phyloP scores from a whole-genome alignment of 64 coral and sea anemone species.

The Actinia equina region DNA sequence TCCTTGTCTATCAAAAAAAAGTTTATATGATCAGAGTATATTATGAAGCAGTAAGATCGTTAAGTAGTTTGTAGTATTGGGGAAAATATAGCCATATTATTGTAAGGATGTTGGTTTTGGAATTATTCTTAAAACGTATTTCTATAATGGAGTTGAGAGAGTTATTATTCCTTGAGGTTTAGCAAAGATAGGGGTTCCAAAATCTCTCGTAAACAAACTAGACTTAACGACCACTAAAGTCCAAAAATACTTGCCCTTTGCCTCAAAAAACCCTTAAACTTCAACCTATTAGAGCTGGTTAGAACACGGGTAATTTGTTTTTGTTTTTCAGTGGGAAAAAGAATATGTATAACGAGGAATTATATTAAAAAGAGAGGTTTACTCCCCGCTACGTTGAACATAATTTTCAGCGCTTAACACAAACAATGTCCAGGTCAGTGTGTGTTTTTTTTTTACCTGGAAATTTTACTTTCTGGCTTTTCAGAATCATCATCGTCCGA shows the following conservation, averaged over 20 bases:
- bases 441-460: constrained; percentile 41
- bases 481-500: constrained; percentile 62
- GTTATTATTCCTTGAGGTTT: not conserved
- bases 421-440: not conserved
- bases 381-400: constrained; percentile 2
- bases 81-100: not conserved
- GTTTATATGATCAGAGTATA: not conserved
- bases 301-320: not conserved
- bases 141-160: not conserved
- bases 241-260: not conserved
- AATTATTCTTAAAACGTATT: not conserved
- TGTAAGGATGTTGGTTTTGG: not conserved
- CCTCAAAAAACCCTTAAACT: not conserved
- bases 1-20: constrained; percentile 13
- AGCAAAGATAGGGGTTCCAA: not conserved
- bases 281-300: not conserved
- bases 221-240: not conserved
- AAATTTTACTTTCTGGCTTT: constrained; percentile 53
- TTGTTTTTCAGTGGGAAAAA: not conserved
- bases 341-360: not conserved
- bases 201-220: constrained; percentile 2
- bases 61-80: not conserved
- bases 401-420: not conserved
- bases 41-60: not conserved
- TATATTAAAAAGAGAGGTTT: constrained; percentile 5